Evolutionary conservation across 2,888 invertebrate species (phyloP), one percentile per base, ranked within the genome.

Genomic region (Notodonta ziczac): DNA sequence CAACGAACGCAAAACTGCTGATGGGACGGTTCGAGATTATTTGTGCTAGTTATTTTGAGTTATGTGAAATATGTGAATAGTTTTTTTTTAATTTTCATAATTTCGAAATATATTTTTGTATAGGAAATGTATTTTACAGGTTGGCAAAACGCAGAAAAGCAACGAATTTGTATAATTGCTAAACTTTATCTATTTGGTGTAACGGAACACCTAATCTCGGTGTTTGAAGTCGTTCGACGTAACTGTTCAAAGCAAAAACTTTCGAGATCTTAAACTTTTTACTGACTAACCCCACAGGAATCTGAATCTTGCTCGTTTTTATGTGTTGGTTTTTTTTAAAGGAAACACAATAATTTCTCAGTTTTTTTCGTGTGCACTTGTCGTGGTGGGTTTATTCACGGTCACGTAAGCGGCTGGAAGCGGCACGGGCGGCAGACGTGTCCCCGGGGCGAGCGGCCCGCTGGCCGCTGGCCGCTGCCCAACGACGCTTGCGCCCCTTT

Each of bases 371-470:
- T 63, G 56, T 60, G 54, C 65, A 57, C 56, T 67, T 62, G 60
- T 63, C 52, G 48, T 60, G 55, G 52, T 46, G 54, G 55, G 65
- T 67, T 68, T 73, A 73, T 76, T 75, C 73, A 73, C 63, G 64
- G 80, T 83, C 85, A 85, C 82, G 85, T 81, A 74, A 72, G 61
- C 66, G 59, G 58, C 59, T 66, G 67, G 66, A 60, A 62, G 65
- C 56, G 62, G 71, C 69, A 72, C 73, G 67, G 72, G 72, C 60
- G 61, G 58, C 52, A 64, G 63, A 72, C 76, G 75, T 77, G 78
- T 63, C 68, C 50, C 60, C 16, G 39, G 44, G 35, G 56, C 58
- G 62, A 59, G 63, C 4, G 48, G 50, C 56, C 61, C 63, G 66
- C 71, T 24, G 24, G 24, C 24, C 24, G 24, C 24, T 24, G 2